Conservation (phyloP, 2,797 vertebrate species). For the Pangasius macronema region DNA sequence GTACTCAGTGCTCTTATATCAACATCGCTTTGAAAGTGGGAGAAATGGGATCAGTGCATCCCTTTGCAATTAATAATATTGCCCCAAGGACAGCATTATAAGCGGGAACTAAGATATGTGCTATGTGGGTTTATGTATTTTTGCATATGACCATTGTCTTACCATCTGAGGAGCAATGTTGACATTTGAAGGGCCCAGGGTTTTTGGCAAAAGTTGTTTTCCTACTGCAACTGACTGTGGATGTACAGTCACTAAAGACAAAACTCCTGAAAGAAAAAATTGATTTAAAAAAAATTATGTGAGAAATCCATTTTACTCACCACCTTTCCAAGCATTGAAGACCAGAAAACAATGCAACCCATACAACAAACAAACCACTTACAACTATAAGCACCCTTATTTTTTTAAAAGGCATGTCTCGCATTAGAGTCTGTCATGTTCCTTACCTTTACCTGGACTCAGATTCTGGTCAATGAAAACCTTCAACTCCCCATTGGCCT, state of each 20-base stretch:
- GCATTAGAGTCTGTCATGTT: neutral
- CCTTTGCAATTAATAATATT: neutral
- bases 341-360: neutral
- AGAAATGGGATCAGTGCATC: neutral
- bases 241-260: constrained; percentile 95
- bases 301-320: neutral
- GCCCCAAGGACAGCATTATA: neutral
- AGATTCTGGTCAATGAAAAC: constrained; percentile 99
- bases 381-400: neutral
- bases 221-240: constrained; percentile 85
- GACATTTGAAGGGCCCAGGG: constrained; percentile 96
- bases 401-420: neutral
- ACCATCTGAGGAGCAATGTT: constrained; percentile 98
- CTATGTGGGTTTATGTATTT: neutral
- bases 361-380: neutral
- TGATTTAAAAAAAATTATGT: too few species aligned
- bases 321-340: neutral
- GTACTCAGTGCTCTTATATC: neutral
- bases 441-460: constrained; percentile 97
- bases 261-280: constrained; percentile 78
- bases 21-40: neutral
- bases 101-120: neutral
- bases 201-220: constrained; percentile 99
- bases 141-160: constrained; percentile 54
- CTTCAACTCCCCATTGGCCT: constrained; percentile 99